Conservation (phyloP, 1,140 invertebrate genomes). For the Cyclargus thomasi region DNA sequence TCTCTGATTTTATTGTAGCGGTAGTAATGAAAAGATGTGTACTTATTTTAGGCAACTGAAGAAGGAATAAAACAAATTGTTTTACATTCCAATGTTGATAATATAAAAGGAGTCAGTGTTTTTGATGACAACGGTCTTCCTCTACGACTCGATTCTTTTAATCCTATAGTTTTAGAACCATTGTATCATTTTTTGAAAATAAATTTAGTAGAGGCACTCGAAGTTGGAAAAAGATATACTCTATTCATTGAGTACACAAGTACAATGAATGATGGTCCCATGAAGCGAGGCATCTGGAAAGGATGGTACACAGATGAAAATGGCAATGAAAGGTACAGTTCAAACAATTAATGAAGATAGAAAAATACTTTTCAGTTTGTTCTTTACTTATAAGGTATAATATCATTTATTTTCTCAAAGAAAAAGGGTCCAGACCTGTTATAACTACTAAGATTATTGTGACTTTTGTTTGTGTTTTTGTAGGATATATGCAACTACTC, state of each 20-base stretch:
- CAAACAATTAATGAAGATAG: constrained; percentile 15
- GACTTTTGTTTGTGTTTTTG: no score
- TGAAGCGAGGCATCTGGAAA: constrained; percentile 64
- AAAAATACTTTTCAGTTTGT: no score
- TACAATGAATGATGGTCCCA: constrained; percentile 62
- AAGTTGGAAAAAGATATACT: constrained; percentile 41
- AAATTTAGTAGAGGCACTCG: constrained; percentile 38
- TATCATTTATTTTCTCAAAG: no score
- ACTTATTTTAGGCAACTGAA: constrained; percentile 44
- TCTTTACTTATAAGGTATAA: no score
- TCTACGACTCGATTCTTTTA: constrained; percentile 27
- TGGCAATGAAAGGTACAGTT: constrained; percentile 43
- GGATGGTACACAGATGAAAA: constrained; percentile 57
- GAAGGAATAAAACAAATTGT: constrained; percentile 50
- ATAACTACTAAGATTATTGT: no score
- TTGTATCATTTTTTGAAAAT: constrained; percentile 57
- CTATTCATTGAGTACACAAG: constrained; percentile 48
- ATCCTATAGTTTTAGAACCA: constrained; percentile 37
- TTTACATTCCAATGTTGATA: constrained; percentile 56
- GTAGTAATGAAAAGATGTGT: background rate
- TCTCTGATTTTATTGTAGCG: no score
- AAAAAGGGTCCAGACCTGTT: no score
- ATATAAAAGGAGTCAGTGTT: constrained; percentile 39
- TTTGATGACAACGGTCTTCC: constrained; percentile 22
- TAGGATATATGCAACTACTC: constrained; percentile 82